Evolutionary conservation across 2,888 invertebrate genomes (phyloP).

Genomic region (Papilio demoleus): DNA sequence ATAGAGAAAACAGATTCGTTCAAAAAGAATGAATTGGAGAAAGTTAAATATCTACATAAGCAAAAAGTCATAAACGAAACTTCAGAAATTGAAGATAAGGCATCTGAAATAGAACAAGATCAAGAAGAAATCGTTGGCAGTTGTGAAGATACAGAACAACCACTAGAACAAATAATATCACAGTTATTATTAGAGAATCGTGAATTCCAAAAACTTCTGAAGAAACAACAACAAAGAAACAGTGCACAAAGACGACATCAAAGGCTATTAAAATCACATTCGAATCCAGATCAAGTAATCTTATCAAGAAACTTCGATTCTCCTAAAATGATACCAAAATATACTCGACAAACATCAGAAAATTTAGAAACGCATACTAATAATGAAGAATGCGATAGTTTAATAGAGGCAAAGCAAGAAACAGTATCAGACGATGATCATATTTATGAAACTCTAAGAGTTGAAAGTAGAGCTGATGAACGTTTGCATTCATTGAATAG

Average conservation of each 20-base stretch:
- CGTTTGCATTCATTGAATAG: conserved; percentile 58
- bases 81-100: conserved; percentile 70
- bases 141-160: conserved; percentile 79
- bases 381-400: conserved; percentile 45
- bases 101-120: conserved; percentile 48
- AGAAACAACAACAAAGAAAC: conserved; percentile 86
- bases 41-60: conserved; percentile 77
- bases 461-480: conserved; percentile 66
- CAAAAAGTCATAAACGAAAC: conserved; percentile 78
- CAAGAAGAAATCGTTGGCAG: conserved; percentile 58
- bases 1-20: conserved; percentile 82
- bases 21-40: conserved; percentile 80
- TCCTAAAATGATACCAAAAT: conserved; percentile 68
- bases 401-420: conserved; percentile 51
- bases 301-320: conserved; percentile 66
- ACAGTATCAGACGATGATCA: conserved; percentile 78
- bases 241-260: conserved; percentile 82
- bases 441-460: conserved; percentile 84
- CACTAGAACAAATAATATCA: conserved; percentile 90
- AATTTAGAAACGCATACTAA: conserved; percentile 52
- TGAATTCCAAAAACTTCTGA: conserved; percentile 90
- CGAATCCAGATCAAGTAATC: conserved; percentile 78
- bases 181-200: conserved; percentile 92
- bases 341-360: conserved; percentile 69
- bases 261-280: conserved; percentile 81